phyloP scores from a whole-genome alignment of 1,140 invertebrate species.

The Bombus cullumanus region DNA sequence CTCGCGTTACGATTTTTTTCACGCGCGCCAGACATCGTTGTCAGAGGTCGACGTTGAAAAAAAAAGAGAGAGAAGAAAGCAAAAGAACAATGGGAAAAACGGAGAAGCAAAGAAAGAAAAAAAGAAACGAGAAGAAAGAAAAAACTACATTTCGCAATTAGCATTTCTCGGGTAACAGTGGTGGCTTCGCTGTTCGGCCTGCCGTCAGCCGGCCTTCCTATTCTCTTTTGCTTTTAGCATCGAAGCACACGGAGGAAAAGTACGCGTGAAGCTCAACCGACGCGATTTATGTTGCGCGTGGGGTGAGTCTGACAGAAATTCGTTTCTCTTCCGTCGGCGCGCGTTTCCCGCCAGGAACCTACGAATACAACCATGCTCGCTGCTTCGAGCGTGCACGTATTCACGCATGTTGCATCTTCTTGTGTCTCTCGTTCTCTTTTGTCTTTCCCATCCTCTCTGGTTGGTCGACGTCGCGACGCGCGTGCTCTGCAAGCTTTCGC shows the following conservation, averaged over 20 bases:
- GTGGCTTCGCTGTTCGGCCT: background rate
- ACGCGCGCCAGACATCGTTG: background rate
- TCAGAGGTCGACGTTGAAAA: background rate
- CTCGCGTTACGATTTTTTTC: conserved; percentile 10
- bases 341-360: conserved; percentile 43
- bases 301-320: conserved; percentile 57
- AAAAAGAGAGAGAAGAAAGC: too few species aligned
- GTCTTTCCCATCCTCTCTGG: background rate
- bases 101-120: background rate
- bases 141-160: conserved; percentile 37
- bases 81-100: background rate
- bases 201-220: too few species aligned
- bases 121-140: background rate
- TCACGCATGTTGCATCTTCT: conserved; percentile 36
- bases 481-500: background rate
- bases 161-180: conserved; percentile 30
- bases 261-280: conserved; percentile 43
- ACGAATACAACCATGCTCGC: background rate
- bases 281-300: conserved; percentile 67
- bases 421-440: conserved; percentile 1
- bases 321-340: conserved; percentile 54
- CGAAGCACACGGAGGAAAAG: conserved; percentile 29
- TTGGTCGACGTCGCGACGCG: background rate
- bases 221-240: conserved; percentile 16
- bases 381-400: conserved; percentile 33